These are phyloP conservation scores for Belgica antarctica DNA, from an alignment of 2,888 invertebrate genomes.

Conservation along the genomic window DNA sequence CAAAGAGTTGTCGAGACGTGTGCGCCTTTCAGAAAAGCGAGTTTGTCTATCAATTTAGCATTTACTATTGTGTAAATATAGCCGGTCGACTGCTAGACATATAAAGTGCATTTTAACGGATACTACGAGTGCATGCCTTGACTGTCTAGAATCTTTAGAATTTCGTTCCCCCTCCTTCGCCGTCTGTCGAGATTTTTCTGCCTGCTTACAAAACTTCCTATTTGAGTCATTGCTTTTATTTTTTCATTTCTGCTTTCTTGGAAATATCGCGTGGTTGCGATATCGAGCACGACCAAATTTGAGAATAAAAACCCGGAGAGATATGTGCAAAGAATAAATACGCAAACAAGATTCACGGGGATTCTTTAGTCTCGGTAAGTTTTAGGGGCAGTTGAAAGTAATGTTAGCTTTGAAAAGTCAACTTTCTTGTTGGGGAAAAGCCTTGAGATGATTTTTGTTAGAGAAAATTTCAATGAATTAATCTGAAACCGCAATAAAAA, in stretches of 20 bases:
- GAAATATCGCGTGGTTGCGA: not conserved
- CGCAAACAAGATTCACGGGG: slow-evolving; percentile 24
- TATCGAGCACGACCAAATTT: not conserved
- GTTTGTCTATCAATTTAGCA: slow-evolving; percentile 11
- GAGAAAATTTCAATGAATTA: too few species aligned
- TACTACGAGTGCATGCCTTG: slow-evolving; percentile 5
- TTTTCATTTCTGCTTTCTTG: slow-evolving; percentile 9
- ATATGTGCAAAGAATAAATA: not conserved
- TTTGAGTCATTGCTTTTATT: slow-evolving; percentile 30
- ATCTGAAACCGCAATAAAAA: too few species aligned
- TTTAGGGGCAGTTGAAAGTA: too few species aligned
- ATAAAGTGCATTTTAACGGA: slow-evolving; percentile 32
- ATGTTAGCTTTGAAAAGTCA: too few species aligned
- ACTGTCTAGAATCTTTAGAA: slow-evolving; percentile 36
- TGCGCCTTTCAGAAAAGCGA: not conserved
- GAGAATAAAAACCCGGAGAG: not conserved
- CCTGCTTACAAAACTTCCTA: slow-evolving; percentile 34
- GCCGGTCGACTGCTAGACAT: slow-evolving; percentile 26
- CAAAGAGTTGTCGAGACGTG: too few species aligned
- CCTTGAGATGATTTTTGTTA: too few species aligned
- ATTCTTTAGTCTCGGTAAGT: not conserved
- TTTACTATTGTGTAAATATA: not conserved
- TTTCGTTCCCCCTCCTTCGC: slow-evolving; percentile 26
- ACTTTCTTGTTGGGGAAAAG: too few species aligned
- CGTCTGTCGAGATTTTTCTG: not conserved